Percentiles rank a stretch among this genome's conserved stretches.
phyloP scores from a whole-genome alignment of 2,888 invertebrate genomes.

The Corbicula japonica region DNA sequence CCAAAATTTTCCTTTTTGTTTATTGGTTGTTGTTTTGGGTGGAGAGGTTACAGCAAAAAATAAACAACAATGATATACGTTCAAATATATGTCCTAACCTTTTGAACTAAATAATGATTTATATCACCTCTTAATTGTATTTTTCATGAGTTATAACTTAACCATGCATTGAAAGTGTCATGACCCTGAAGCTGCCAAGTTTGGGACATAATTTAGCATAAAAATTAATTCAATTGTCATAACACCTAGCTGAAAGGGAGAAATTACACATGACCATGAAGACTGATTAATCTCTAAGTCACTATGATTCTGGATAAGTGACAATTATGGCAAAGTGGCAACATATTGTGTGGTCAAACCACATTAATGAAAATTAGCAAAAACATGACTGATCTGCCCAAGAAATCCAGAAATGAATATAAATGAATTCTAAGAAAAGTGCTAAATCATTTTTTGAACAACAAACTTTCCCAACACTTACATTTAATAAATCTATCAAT shows the following conservation, averaged over 20 bases:
- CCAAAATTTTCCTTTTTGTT: too few species aligned
- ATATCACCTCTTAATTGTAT: conserved; percentile 30
- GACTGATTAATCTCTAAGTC: conserved; percentile 33
- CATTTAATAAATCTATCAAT: too few species aligned
- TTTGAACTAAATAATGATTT: conserved; percentile 20
- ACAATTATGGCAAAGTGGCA: conserved; percentile 9
- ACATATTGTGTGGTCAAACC: conserved; percentile 24
- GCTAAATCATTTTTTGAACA: too few species aligned
- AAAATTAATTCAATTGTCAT: conserved; percentile 29
- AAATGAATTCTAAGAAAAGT: too few species aligned
- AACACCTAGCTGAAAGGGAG: conserved; percentile 20
- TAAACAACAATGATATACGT: too few species aligned
- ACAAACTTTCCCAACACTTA: too few species aligned
- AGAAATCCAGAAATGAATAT: too few species aligned
- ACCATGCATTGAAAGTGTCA: conserved; percentile 6
- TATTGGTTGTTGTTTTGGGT: too few species aligned
- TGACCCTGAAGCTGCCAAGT: not conserved
- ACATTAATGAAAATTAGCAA: too few species aligned
- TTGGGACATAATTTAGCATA: not conserved
- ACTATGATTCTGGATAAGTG: conserved; percentile 13
- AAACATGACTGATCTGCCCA: too few species aligned
- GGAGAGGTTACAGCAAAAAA: too few species aligned
- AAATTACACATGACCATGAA: conserved; percentile 22
- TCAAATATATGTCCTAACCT: conserved; percentile 14
- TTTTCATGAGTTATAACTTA: too few species aligned